Conservation (phyloP, 1,140 invertebrate species). For the Ceratina australensis region DNA sequence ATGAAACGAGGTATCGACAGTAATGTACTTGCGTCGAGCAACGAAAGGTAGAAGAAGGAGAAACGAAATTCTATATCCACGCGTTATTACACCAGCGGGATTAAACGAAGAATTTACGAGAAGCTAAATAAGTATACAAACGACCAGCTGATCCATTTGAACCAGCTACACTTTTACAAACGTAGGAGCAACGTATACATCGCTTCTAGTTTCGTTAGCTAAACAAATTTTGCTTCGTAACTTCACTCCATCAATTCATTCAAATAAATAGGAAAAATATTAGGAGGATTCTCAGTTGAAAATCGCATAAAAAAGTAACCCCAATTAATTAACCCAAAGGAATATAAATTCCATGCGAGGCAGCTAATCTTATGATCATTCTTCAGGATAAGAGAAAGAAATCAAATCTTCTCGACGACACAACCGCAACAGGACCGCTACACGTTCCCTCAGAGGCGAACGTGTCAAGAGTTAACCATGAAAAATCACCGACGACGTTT, state of each 20-base stretch:
- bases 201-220: no score
- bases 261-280: no score
- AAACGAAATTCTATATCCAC: neutral
- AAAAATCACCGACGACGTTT: constrained; percentile 9
- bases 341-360: no score
- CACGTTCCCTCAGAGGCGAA: neutral
- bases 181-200: no score
- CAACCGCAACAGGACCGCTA: neutral
- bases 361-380: neutral
- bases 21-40: neutral
- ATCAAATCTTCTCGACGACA: neutral
- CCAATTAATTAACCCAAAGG: no score
- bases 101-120: constrained; percentile 29
- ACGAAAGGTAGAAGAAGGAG: neutral
- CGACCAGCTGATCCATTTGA: constrained; percentile 40
- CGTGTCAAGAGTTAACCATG: neutral
- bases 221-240: no score
- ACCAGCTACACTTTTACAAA: neutral
- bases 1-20: constrained; percentile 22
- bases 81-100: constrained; percentile 1
- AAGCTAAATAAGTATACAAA: neutral
- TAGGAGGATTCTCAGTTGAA: no score
- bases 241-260: no score
- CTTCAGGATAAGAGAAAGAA: neutral
- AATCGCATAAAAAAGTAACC: no score